A percentile compares a stretch with the other conserved stretches of the same genome.
Conservation (phyloP, 1,140 invertebrate species). For the Alviniconcha marisindica region DNA sequence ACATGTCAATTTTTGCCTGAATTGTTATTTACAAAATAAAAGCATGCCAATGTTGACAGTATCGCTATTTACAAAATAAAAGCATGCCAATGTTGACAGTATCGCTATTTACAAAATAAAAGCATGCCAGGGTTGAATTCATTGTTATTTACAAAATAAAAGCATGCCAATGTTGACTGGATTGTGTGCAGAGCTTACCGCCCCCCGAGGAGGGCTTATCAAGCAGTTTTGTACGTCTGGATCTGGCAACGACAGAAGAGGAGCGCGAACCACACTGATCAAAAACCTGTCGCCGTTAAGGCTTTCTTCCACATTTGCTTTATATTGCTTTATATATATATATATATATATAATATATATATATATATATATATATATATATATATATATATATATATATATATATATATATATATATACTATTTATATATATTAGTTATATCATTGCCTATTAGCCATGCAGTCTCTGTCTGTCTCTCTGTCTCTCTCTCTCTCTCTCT, state of each 20-base stretch:
- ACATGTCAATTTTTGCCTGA: not conserved
- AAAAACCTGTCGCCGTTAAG: not conserved
- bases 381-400: too few relatives aligned
- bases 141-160: not conserved
- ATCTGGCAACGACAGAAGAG: conserved; percentile 25
- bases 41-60: not conserved
- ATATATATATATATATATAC: not conserved
- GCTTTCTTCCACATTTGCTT: too few relatives aligned
- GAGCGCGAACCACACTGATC: not conserved
- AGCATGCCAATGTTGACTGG: not conserved
- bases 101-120: not conserved
- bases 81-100: conserved; percentile 19
- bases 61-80: conserved; percentile 14
- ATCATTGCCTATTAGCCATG: too few relatives aligned
- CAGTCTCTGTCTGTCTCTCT: not conserved
- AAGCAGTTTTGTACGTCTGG: conserved; percentile 27
- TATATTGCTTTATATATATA: too few relatives aligned
- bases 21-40: not conserved
- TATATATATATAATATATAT: too few relatives aligned
- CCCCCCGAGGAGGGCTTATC: conserved; percentile 24
- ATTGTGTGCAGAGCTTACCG: conserved; percentile 8
- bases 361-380: too few relatives aligned
- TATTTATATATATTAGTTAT: too few relatives aligned
- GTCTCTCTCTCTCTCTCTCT: not conserved
- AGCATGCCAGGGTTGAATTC: too few relatives aligned